Percentiles rank a stretch among this genome's conserved stretches.
These are phyloP conservation scores for Leptopilina drosophilae DNA, from an alignment of 2,888 invertebrate species.

Conservation along the genomic window DNA sequence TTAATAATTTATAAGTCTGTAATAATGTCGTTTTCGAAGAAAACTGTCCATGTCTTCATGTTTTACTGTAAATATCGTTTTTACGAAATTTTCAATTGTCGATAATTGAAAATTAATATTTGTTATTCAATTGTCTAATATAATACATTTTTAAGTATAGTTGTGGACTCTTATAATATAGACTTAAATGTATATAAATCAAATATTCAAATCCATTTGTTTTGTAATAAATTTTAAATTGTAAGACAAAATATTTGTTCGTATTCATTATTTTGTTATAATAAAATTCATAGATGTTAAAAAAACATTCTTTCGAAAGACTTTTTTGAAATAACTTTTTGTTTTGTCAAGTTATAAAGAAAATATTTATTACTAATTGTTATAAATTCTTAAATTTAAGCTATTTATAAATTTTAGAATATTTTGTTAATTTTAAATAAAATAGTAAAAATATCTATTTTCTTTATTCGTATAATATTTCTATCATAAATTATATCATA, in stretches of 20 bases:
- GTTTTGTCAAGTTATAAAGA: too few relatives aligned
- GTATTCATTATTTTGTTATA: too few relatives aligned
- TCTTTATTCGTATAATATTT: too few relatives aligned
- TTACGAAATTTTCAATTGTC: slow-evolving; percentile 3
- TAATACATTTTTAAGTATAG: slow-evolving; percentile 9
- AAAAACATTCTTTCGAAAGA: too few relatives aligned
- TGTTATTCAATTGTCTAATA: background rate
- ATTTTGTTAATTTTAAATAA: too few relatives aligned
- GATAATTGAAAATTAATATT: background rate
- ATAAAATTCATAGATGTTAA: too few relatives aligned
- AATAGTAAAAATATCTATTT: too few relatives aligned
- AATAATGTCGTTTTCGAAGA: slow-evolving; percentile 18
- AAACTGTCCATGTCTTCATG: background rate
- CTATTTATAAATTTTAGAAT: too few relatives aligned
- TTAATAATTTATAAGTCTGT: slow-evolving; percentile 1
- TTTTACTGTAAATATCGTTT: slow-evolving; percentile 18
- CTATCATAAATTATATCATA: too few relatives aligned
- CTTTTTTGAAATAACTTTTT: too few relatives aligned
- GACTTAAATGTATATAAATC: slow-evolving; percentile 26
- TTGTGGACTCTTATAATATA: slow-evolving; percentile 3
- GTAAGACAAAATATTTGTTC: background rate
- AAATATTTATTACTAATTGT: too few relatives aligned
- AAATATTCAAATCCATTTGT: background rate
- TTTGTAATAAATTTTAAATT: slow-evolving; percentile 7
- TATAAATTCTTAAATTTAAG: too few relatives aligned